phyloP scores from a whole-genome alignment of 2,797 vertebrate genomes.

The Uromys caudimaculatus region DNA sequence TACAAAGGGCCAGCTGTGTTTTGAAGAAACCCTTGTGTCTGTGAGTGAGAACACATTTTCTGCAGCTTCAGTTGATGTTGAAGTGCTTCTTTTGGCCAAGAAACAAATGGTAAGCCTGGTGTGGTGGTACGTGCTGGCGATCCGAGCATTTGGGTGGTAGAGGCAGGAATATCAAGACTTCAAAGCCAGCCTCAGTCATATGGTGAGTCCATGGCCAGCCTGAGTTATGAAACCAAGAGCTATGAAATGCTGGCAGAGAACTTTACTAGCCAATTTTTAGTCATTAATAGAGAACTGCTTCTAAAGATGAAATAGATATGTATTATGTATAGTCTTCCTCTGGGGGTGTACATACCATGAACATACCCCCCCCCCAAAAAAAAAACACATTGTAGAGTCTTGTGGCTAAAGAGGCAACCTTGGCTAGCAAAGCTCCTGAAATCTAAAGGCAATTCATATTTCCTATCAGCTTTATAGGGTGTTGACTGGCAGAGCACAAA shows the following conservation, averaged over 20 bases:
- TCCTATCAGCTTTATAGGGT: constrained; percentile 6
- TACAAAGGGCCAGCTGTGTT: not conserved
- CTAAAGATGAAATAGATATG: not conserved
- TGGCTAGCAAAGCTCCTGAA: not conserved
- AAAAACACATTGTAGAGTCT: not conserved
- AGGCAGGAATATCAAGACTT: not conserved
- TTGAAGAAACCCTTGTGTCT: not conserved
- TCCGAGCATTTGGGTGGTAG: not conserved
- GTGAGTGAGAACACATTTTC: constrained; percentile 38
- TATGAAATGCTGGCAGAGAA: not conserved
- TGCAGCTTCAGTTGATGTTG: not conserved
- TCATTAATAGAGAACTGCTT: not conserved
- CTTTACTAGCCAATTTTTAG: not conserved
- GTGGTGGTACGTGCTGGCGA: not conserved
- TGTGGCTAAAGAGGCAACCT: not conserved
- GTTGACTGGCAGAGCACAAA: not conserved
- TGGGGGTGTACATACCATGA: not conserved
- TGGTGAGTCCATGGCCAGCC: not conserved
- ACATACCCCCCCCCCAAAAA: not conserved
- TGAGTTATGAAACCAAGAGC: not conserved
- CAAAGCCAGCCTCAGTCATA: not conserved
- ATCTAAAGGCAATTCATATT: not conserved
- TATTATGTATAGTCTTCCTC: not conserved
- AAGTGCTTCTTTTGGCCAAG: not conserved
- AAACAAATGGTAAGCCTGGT: not conserved